These are phyloP conservation scores for Sesamia inferens DNA, from an alignment of 2,888 invertebrate genomes.

Conservation along the genomic window DNA sequence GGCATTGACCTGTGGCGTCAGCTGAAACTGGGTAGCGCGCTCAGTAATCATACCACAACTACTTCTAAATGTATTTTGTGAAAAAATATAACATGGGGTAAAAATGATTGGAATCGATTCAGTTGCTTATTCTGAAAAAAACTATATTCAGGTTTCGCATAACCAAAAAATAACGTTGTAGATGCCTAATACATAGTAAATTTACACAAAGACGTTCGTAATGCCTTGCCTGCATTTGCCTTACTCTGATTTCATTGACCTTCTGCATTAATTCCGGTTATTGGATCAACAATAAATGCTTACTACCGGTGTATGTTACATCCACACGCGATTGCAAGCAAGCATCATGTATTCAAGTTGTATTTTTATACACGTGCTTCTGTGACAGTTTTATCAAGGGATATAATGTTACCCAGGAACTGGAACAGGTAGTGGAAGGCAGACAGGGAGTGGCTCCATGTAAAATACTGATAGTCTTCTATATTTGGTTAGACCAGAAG, in stretches of 20 bases:
- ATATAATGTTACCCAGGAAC: background rate
- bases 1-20: too few species aligned
- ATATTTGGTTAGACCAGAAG: background rate
- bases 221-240: background rate
- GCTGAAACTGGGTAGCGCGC: too few species aligned
- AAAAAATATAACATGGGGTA: too few species aligned
- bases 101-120: too few species aligned
- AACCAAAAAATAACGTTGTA: too few species aligned
- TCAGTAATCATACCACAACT: too few species aligned
- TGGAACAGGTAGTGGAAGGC: background rate
- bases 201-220: background rate
- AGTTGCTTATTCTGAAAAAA: too few species aligned
- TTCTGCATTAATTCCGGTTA: background rate
- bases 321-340: background rate
- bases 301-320: background rate
- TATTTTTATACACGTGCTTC: background rate
- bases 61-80: too few species aligned
- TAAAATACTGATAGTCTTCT: background rate
- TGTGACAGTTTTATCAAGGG: background rate
- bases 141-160: too few species aligned
- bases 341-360: background rate
- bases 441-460: background rate
- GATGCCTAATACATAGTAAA: background rate
- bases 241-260: conserved; percentile 4
- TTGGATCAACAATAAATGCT: conserved; percentile 7